Conservation (phyloP, 2,113 vertebrate species). For the Probosciger aterrimus region DNA sequence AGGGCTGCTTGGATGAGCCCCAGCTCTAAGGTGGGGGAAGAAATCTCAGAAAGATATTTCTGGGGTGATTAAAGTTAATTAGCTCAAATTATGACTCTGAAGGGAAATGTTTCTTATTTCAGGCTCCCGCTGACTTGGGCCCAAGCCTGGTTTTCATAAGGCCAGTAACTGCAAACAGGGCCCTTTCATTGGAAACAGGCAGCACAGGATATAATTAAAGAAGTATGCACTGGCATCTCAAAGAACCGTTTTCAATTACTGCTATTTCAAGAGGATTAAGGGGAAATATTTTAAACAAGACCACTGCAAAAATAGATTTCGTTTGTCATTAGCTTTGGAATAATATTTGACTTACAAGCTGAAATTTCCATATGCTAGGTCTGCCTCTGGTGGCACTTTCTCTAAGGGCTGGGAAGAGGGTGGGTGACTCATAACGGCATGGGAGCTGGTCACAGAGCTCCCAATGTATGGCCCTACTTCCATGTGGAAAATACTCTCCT, state of each 20-base stretch:
- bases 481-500: background rate
- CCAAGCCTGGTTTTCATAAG: conserved; percentile 78
- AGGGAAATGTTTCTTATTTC: conserved; percentile 72
- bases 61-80: conserved; percentile 75
- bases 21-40: conserved; percentile 30
- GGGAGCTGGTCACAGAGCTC: background rate
- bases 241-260: conserved; percentile 76
- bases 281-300: conserved; percentile 76
- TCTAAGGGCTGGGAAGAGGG: conserved; percentile 21
- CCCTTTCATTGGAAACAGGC: conserved; percentile 75
- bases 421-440: background rate
- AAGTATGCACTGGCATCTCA: conserved; percentile 68
- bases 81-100: conserved; percentile 72
- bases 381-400: conserved; percentile 12
- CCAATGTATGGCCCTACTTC: background rate
- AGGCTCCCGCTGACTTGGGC: conserved; percentile 65
- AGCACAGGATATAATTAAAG: conserved; percentile 72
- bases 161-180: conserved; percentile 73
- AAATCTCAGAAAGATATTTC: conserved; percentile 56
- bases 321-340: conserved; percentile 78
- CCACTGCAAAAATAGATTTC: conserved; percentile 78
- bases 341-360: conserved; percentile 72
- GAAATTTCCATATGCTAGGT: conserved; percentile 66
- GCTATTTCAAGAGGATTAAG: conserved; percentile 72
- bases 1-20: background rate